Evolutionary conservation across 2,888 invertebrate genomes (phyloP), one percentile per base, ranked within the genome.

Genomic region (Chalcis sispes): DNA sequence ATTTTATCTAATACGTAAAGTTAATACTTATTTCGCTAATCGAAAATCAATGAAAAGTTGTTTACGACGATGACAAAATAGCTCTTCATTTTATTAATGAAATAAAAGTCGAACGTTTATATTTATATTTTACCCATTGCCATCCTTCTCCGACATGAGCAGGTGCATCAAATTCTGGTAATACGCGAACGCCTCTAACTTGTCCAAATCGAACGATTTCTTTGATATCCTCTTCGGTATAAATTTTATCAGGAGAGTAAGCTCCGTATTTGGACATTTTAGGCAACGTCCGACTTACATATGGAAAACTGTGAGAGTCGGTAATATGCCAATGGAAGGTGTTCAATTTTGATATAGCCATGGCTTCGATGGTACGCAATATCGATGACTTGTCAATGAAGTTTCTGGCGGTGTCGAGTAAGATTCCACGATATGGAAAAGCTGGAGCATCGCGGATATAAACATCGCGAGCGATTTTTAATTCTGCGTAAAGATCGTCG

Each of bases 261-360:
- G 97, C 95, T 1, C 98, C 98, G 20, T 93, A 91, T 80, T 92
- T 92, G 2, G 93, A 90, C 13, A 96, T 87, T 58, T 94, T 90
- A 0, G 96, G 96, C 79, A 91, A 91, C n/a, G 92, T 92, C 82
- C 91, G 91, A 0, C 95, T 92, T 72, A 94, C 94, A 83, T 96
- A 94, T 0, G 98, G 98, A 87, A 98, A 98, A 82, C 98, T 97
- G 80, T 98, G 97, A 20, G 95, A 95, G 89, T 98, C 98, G 0
- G 95, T 96, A 67, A 96, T 95, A 84, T 96, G 96, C 98, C 98
- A 98, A 85, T 98, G 98, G 90, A 98, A 95, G 0, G 95, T 95
- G 86, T 98, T 98, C 82, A 98, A 86, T 88, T 98, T 98, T 32
- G 95, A 95, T 85, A 94, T 92, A 0, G 95, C 94, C 97, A 98